These are phyloP conservation scores for Girardia tigrina DNA, from an alignment of 2,888 invertebrate species.

Conservation along the genomic window DNA sequence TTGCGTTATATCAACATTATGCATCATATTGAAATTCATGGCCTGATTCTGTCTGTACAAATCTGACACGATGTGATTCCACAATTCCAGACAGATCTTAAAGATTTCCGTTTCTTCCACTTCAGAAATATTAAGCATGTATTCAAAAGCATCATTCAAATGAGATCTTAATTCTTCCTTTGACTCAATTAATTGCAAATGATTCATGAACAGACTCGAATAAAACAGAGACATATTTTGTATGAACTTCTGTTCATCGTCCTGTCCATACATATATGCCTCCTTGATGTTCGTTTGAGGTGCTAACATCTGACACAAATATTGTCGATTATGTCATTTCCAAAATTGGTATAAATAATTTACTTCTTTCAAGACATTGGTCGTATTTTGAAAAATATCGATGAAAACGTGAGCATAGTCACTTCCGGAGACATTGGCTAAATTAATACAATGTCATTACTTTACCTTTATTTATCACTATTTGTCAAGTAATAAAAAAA, in stretches of 20 bases:
- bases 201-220: constrained; percentile 87
- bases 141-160: constrained; percentile 42
- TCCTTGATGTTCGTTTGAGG: constrained; percentile 76
- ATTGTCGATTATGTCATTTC: background rate
- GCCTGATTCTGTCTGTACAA: constrained; percentile 63
- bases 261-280: constrained; percentile 79
- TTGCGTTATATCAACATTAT: constrained; percentile 45
- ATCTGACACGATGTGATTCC: constrained; percentile 81
- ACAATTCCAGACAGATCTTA: constrained; percentile 96
- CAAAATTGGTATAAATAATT: background rate
- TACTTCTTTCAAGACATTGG: constrained; percentile 66
- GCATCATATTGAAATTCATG: constrained; percentile 58
- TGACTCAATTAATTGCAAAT: constrained; percentile 60
- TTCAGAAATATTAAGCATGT: constrained; percentile 60
- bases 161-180: constrained; percentile 40
- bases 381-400: constrained; percentile 73
- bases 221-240: constrained; percentile 92
- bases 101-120: constrained; percentile 99
- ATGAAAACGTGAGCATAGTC: constrained; percentile 67
- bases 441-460: no score
- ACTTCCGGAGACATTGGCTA: constrained; percentile 59
- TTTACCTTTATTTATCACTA: no score
- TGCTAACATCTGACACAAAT: constrained; percentile 62
- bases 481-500: no score
- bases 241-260: constrained; percentile 95